Base-by-base conservation (phyloP, 2,113 vertebrate genomes). In the Leptobrachium ailaonicum region DNA sequence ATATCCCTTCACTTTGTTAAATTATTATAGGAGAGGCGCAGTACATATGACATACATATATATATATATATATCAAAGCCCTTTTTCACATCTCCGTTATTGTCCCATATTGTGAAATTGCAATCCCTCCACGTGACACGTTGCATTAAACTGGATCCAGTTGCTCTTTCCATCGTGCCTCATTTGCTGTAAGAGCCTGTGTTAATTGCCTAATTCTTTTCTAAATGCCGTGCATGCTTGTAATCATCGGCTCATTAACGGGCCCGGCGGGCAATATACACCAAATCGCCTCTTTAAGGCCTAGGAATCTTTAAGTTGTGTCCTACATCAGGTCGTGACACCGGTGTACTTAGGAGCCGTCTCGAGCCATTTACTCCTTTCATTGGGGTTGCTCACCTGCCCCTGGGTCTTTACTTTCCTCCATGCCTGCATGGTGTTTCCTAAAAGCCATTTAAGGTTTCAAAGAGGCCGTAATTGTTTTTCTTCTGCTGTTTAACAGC, bases 261-360 rank as follows among this genome's bases (percentile, higher is more conserved):
- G 76, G 50, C 60, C 41, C 54, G 2, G 66, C 67, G 13, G 76
- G 32, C 13, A 60, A 69, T n/a, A 58, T 50, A 62, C 76, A 62
- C 76, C 42, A 41, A 50, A 50, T 41, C 2, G 20, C 70, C 76
- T 70, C 66, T 62, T 20, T 71, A 71, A 14, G 67, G 76, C 40
- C 62, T 54, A 63, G 54, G 76, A 62, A 58, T 71, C 56, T n/a
- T 78, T 66, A 50, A 73, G 32, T 63, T 70, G 76, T 70, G 75
- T 77, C 68, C 42, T 69, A 78, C 76, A 71, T 45, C 6, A 32
- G 76, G 76, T 78, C 76, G 63, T 50, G 76, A 78, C 76, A 78
- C 47, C 6, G 67, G 41, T 41, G 58, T 43, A 50, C 76, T 78
- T 66, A 62, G 20, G 66, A 42, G 20, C 53, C 13, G 13, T 77